These are phyloP conservation scores for Bovichtus diacanthus DNA, from an alignment of 2,797 vertebrate species.

Conservation along the genomic window DNA sequence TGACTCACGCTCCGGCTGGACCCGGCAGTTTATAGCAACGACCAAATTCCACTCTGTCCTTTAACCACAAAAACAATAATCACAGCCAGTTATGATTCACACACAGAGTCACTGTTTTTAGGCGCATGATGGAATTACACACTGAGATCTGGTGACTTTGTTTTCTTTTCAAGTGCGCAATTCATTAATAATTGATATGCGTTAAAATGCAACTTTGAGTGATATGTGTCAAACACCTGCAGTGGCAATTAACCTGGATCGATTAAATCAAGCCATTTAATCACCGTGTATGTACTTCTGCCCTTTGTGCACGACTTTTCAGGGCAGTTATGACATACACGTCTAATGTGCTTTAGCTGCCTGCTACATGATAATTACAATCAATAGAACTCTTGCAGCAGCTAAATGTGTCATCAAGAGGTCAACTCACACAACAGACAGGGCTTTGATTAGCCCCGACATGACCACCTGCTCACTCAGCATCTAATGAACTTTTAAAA, in stretches of 20 bases:
- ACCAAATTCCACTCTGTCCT: neutral
- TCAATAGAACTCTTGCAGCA: slow-evolving; percentile 12
- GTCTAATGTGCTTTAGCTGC: neutral
- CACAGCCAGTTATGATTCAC: neutral
- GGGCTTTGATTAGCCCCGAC: slow-evolving; percentile 8
- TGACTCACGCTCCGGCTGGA: slow-evolving; percentile 5
- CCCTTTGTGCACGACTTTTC: neutral
- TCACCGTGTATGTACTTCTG: neutral
- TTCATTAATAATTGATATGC: slow-evolving; percentile 6
- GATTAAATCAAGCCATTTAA: neutral
- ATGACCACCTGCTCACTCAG: neutral
- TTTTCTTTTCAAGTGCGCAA: neutral
- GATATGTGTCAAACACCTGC: neutral
- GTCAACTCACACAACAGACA: slow-evolving; percentile 2
- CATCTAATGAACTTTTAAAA: neutral
- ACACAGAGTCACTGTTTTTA: neutral
- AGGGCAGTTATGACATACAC: neutral
- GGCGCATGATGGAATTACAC: neutral
- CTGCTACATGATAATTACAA: slow-evolving; percentile 18
- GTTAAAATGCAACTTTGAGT: neutral
- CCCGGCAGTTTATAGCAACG: neutral
- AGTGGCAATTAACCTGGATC: neutral
- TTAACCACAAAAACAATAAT: slow-evolving; percentile 3
- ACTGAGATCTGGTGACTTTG: neutral
- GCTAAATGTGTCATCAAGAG: slow-evolving; percentile 7